Evolutionary conservation across 92 coral and sea anemone genomes (phyloP).

Genomic region (Epizoanthus ramosus): DNA sequence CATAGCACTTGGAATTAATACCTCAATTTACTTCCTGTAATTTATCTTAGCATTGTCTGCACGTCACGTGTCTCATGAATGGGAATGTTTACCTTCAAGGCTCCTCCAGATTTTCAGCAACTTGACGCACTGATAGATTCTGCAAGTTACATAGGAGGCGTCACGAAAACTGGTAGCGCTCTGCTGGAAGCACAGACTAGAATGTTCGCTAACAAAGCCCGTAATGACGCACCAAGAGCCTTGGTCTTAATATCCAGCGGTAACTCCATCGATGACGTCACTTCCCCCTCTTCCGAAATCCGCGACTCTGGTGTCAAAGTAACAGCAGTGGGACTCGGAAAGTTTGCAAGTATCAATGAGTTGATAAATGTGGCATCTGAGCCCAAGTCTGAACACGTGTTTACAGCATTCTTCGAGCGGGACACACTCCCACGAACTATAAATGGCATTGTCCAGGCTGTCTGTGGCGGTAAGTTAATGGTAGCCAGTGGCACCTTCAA

Average conservation of each 20-base stretch:
- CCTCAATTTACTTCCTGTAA: no score
- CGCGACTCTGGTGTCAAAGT: constrained; percentile 84
- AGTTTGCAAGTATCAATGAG: constrained; percentile 80
- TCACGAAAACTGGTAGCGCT: constrained; percentile 84
- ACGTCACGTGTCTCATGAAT: neutral
- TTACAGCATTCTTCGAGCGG: constrained; percentile 74
- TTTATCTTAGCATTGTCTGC: constrained; percentile 11
- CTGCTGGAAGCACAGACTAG: constrained; percentile 61
- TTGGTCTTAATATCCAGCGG: constrained; percentile 83
- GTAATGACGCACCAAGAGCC: constrained; percentile 75
- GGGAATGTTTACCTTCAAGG: constrained; percentile 27
- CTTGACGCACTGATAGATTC: constrained; percentile 74
- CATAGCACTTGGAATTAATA: no score
- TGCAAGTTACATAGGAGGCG: constrained; percentile 90
- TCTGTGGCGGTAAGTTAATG: constrained; percentile 69
- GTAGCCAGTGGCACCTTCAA: neutral
- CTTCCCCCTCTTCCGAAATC: constrained; percentile 73
- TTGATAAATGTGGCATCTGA: constrained; percentile 82
- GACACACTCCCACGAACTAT: constrained; percentile 80
- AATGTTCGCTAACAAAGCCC: constrained; percentile 68
- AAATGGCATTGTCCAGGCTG: constrained; percentile 76
- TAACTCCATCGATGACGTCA: constrained; percentile 81
- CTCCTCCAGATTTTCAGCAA: constrained; percentile 53
- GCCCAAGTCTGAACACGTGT: constrained; percentile 87
- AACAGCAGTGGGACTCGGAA: constrained; percentile 80